A percentile compares a stretch with the other conserved stretches of the same genome.
phyloP scores from a whole-genome alignment of 2,888 invertebrate genomes.

The Drosophila algonquin region DNA sequence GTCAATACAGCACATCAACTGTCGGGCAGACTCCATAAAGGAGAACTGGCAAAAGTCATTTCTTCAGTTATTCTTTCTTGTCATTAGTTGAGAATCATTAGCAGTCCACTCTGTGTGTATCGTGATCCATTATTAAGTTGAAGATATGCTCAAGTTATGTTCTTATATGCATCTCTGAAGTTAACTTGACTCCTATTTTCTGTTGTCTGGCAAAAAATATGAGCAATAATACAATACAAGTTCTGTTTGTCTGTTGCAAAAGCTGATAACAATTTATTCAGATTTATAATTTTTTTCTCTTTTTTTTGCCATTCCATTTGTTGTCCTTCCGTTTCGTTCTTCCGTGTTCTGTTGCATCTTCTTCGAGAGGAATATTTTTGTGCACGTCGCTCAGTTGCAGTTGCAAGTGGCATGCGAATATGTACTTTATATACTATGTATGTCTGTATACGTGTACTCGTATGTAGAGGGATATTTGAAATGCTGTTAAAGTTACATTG shows the following conservation, averaged over 20 bases:
- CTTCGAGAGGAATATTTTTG: constrained; percentile 17
- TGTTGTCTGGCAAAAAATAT: constrained; percentile 43
- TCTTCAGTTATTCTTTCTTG: too few species aligned
- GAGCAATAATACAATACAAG: constrained; percentile 44
- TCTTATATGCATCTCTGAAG: constrained; percentile 23
- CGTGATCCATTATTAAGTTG: not conserved
- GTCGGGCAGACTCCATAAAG: too few species aligned
- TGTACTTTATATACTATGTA: not conserved
- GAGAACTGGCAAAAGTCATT: too few species aligned
- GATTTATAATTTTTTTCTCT: not conserved
- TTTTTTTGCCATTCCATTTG: too few species aligned
- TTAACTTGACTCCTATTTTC: constrained; percentile 16
- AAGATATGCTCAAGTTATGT: not conserved
- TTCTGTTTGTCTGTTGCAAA: not conserved
- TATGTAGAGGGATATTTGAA: constrained; percentile 38
- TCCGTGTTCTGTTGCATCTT: constrained; percentile 29
- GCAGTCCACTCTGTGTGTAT: too few species aligned
- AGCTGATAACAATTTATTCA: not conserved
- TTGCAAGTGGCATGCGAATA: constrained; percentile 16
- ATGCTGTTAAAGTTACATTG: constrained; percentile 23
- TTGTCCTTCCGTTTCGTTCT: constrained; percentile 7
- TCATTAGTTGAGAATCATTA: too few species aligned
- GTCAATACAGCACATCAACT: too few species aligned
- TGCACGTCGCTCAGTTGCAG: constrained; percentile 16
- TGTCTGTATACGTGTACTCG: not conserved